These are phyloP conservation scores for Asteroscopus sphinx DNA, from an alignment of 2,888 invertebrate genomes.

Conservation along the genomic window DNA sequence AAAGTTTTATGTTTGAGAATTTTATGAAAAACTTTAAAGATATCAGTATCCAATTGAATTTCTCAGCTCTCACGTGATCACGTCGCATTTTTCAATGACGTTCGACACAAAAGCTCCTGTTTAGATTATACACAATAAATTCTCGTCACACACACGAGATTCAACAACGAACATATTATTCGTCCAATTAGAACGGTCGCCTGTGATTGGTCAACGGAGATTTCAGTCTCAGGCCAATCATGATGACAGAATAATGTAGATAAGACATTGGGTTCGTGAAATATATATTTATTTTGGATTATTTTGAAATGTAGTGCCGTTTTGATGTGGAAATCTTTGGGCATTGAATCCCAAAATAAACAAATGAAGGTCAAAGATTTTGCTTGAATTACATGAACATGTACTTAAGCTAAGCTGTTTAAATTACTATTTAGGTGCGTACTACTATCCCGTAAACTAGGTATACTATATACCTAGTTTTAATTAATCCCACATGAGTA, in stretches of 20 bases:
- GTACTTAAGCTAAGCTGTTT: too few species aligned
- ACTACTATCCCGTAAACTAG: too few species aligned
- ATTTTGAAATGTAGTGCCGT: too few species aligned
- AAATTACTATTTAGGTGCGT: too few species aligned
- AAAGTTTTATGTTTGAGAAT: too few species aligned
- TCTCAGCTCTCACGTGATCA: neutral
- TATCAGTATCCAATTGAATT: conserved; percentile 1
- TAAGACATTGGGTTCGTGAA: conserved; percentile 14
- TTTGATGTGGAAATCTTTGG: too few species aligned
- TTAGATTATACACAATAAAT: conserved; percentile 49
- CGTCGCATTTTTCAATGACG: conserved; percentile 21
- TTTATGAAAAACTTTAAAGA: too few species aligned
- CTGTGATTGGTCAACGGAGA: conserved; percentile 75
- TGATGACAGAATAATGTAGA: conserved; percentile 56
- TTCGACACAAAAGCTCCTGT: conserved; percentile 12
- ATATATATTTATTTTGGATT: neutral
- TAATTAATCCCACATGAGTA: too few species aligned
- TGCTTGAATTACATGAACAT: too few species aligned
- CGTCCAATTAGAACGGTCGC: conserved; percentile 71
- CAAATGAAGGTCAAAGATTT: too few species aligned
- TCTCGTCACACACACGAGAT: conserved; percentile 38
- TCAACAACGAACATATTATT: conserved; percentile 69
- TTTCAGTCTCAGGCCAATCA: conserved; percentile 66
- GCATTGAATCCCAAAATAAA: too few species aligned
- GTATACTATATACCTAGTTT: too few species aligned